Base-by-base conservation (phyloP, 1,140 invertebrate genomes). In the Eubasilissa regina region DNA sequence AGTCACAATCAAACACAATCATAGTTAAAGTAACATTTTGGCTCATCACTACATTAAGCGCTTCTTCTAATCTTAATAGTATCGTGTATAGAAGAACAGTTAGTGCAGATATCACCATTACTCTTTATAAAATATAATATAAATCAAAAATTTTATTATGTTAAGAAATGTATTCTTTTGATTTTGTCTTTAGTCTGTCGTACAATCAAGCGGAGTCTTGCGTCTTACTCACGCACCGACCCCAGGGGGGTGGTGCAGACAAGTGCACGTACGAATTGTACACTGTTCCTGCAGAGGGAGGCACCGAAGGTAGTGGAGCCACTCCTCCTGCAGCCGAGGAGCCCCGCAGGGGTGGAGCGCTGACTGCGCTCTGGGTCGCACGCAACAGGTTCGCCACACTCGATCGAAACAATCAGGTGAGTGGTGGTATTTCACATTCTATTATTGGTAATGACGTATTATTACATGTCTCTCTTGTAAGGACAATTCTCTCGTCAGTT, bases 361-460 rank as follows among this genome's bases (percentile, higher is more conserved):
- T 99, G 19, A 97, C 96, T 8, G 97, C 98, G 13, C 93, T 99
- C 51, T 99, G 99, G 98, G 97, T 99, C 13, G 98, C 98, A 0
- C 92, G 98, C 82, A 99, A 99, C 89, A 90, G 98, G 74, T 99
- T 99, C 89, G 99, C 98, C n/a, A 97, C 99, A 12, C 89, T 99
- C 4, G 98, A 99, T 86, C 92, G 95, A 85, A 94, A 93, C 53
- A 96, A 97, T 86, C 94, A 96, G 82, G 94, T 96, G 66, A 35
- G 25, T 35, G 25, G 6, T 35, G 25, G 25, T 6, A 35, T 35
- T 35, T 6, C 25, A 6, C 25, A 35, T 35, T 6, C 25, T 35
- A 35, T 35, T 35, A 3, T 35, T 35, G 25, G 6, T 6, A 35
- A 6, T 35, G 25, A 3, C 25, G n/a, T n/a, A n/a, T n/a, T n/a